Evolutionary conservation across 2,888 invertebrate genomes (phyloP), one percentile per base, ranked within the genome.

Genomic region (Ectemnius continuus): DNA sequence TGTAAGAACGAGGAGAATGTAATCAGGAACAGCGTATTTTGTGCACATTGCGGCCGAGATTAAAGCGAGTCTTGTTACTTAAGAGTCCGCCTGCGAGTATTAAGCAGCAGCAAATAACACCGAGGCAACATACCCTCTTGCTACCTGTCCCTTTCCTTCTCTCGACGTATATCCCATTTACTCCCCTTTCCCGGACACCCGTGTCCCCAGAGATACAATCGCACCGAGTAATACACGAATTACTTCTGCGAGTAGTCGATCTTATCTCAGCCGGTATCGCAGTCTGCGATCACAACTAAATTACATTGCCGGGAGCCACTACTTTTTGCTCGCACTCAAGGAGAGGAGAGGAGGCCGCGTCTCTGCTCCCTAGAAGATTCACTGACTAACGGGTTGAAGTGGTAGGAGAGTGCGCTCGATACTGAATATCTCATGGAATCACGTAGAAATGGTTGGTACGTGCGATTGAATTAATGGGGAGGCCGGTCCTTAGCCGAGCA

Each of bases 1-100:
- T 52, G 66, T 64, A 68, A 60, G 71, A 57, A 36, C 56, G 48
- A 70, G 36, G 46, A 59, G 78, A 80, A 69, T 72, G 75, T 65
- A 62, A 70, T 66, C 65, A 18, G 60, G n/a, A 61, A 70, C 57
- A 62, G 26, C 60, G 46, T 61, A 67, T 61, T 70, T 66, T 59
- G 45, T 20, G 48, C 58, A 71, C 67, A 61, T 72, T 61, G 45
- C 47, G 48, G 18, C 48, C 59, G 11, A 16, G 70, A 70, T 76
- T 66, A 65, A 64, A 28, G 14, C 60, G 61, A 70, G 57, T 67
- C 13, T 59, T 36, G 61, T 64, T 65, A 13, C 73, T 64, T 65
- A 20, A 73, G 61, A 61, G 46, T 56, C 14, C 23, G 14, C 61
- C 6, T 26, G 57, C 36, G 57, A 20, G 56, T 56, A 46, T 61